Base-by-base conservation (phyloP, 2,113 vertebrate genomes). In the Merops nubicus region DNA sequence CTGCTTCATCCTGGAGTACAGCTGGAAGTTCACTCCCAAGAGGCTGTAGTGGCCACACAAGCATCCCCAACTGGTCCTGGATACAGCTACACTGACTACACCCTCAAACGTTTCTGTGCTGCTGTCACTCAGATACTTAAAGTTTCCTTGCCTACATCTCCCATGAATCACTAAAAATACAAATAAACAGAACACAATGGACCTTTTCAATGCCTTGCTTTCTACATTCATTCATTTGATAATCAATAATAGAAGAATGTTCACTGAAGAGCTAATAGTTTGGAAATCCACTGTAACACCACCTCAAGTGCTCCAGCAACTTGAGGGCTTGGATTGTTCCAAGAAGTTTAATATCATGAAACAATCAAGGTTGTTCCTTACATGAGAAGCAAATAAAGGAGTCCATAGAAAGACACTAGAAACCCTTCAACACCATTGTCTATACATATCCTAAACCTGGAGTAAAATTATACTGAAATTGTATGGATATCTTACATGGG, bases 51-150 rank as follows among this genome's bases (percentile, higher is more conserved):
- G 9, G 12, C 36, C 34, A 17, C 13, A 33, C 17, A 57, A 4
- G 12, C 11, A 57, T 19, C 28, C 5, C 45, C n/a, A 56, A 0
- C 5, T 21, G 26, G 12, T 38, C 15, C 40, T 47, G 22, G 54
- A 0, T 0, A n/a, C 25, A 64, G 20, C 29, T 51, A 64, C 2
- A 1, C 5, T 7, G 28, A 11, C 50, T 40, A 29, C 4, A 62
- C 19, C 19, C 17, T 43, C 28, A 25, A 18, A 68, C 8, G 57
- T 17, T n/a, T n/a, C n/a, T 21, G 43, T 28, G 6, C 29, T 48
- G 15, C 19, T 67, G 20, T 33, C 51, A 40, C 7, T 56, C 63
- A 64, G 9, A n/a, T 1, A 62, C 13, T 40, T 31, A 5, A 81
- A 50, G 21, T 28, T 40, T 29, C 33, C 28, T 68, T 16, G 43